phyloP scores from a whole-genome alignment of 1,140 invertebrate species.

The Drosophila quadrilineata region DNA sequence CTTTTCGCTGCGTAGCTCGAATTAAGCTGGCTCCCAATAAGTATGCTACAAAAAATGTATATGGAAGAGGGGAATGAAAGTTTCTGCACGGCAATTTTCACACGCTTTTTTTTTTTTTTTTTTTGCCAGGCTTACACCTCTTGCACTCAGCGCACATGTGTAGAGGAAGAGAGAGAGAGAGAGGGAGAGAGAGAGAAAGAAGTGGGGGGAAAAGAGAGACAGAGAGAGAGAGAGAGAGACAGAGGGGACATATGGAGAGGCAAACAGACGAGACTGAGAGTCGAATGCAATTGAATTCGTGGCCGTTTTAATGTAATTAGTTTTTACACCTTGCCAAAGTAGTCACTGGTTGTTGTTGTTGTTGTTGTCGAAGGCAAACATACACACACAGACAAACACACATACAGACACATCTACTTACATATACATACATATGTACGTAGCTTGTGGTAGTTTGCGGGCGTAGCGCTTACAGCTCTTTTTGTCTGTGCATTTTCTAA shows the following conservation, averaged over 20 bases:
- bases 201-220: neutral
- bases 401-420: too few species aligned
- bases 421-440: too few species aligned
- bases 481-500: slow-evolving; percentile 58
- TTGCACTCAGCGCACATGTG: slow-evolving; percentile 24
- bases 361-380: too few species aligned
- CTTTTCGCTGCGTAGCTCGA: too few species aligned
- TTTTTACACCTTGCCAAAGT: slow-evolving; percentile 72
- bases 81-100: slow-evolving; percentile 40
- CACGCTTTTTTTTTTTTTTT: slow-evolving; percentile 8
- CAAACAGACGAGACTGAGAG: slow-evolving; percentile 5
- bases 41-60: slow-evolving; percentile 54
- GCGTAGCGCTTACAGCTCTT: neutral
- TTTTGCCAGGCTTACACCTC: slow-evolving; percentile 20
- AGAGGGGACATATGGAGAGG: neutral
- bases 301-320: slow-evolving; percentile 79
- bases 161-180: slow-evolving; percentile 21
- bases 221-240: neutral
- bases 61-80: too few species aligned
- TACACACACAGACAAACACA: slow-evolving; percentile 8
- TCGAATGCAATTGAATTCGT: slow-evolving; percentile 77
- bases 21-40: slow-evolving; percentile 62
- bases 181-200: slow-evolving; percentile 22
- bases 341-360: too few species aligned
- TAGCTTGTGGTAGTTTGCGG: too few species aligned